Evolutionary conservation across 2,888 invertebrate genomes (phyloP).

Genomic region (Apotomis betuletana): DNA sequence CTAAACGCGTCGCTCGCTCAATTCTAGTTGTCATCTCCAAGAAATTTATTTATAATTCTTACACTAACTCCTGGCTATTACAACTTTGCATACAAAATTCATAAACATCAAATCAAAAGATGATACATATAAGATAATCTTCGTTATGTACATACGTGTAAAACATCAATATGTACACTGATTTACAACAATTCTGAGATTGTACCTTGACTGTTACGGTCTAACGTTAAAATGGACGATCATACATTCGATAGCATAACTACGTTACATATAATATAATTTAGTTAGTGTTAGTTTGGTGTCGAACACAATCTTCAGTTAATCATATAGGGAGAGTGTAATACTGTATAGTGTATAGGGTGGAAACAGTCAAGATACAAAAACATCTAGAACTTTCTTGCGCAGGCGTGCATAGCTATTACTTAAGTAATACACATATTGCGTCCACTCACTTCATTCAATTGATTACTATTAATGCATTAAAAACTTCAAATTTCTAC

Average conservation of each 20-base stretch:
- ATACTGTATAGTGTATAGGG: slow-evolving; percentile 16
- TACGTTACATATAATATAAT: slow-evolving; percentile 1
- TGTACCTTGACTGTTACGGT: slow-evolving; percentile 49
- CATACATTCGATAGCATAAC: slow-evolving; percentile 20
- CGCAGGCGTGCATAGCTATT: slow-evolving; percentile 61
- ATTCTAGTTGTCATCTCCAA: slow-evolving; percentile 11
- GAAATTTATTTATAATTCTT: slow-evolving; percentile 32
- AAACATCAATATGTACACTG: slow-evolving; percentile 62
- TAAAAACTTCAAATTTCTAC: slow-evolving; percentile 62
- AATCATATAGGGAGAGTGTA: neutral
- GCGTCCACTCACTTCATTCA: slow-evolving; percentile 49
- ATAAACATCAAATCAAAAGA: slow-evolving; percentile 56
- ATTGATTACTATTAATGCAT: slow-evolving; percentile 65
- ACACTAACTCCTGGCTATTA: slow-evolving; percentile 23
- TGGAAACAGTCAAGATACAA: slow-evolving; percentile 35
- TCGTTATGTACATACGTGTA: slow-evolving; percentile 64
- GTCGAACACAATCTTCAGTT: no score
- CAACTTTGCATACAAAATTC: slow-evolving; percentile 44
- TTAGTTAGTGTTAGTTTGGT: neutral
- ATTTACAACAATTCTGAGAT: slow-evolving; percentile 45
- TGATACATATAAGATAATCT: slow-evolving; percentile 57
- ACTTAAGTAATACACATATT: slow-evolving; percentile 52
- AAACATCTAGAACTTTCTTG: slow-evolving; percentile 43
- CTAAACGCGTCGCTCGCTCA: slow-evolving; percentile 10
- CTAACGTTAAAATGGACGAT: slow-evolving; percentile 12